Evolutionary conservation across 2,113 vertebrate genomes (phyloP), one percentile per base, ranked within the genome.

Genomic region (Hippocampus zosterae): DNA sequence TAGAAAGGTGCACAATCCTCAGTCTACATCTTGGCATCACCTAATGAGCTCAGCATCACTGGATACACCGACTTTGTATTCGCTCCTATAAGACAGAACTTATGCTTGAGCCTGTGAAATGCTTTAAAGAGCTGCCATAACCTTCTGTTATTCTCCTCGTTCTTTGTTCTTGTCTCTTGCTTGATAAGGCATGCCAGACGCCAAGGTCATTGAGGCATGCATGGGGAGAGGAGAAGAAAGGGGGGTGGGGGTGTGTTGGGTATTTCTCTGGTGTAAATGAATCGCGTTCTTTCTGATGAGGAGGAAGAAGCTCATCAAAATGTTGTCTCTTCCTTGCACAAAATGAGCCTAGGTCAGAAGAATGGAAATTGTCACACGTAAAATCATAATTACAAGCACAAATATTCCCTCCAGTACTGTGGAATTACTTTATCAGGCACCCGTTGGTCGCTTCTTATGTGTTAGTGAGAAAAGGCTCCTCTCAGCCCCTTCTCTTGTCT

Each of bases 231-330:
- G 75, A 76, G 77, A 69, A 72, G 81, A 66, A 61, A 37, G 46
- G 40, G 53, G 56, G 65, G 41, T 70, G 72, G 77, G 65, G 66
- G 1, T 44, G 1, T 44, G 29, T 66, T 72, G 81, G 81, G 80
- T 55, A 75, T 84, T 87, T 81, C 86, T 86, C 80, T 85, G 75
- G 84, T 89, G 88, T 88, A 91, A 88, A 89, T 84, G 78, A 89
- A 91, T 87, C 81, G 82, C 82, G 76, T 80, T 73, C 71, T 84
- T 82, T 87, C 85, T 85, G 79, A 81, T 90, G 86, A 90, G 89
- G 87, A 88, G 82, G 80, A 85, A 87, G 82, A 88, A 85, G 79
- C 84, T 89, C 85, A 91, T 91, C 90, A 90, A 92, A 91, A 90
- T 88, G 84, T 88, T 88, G 83, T 87, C 86, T 88, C 77, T 81